A percentile compares a stretch with the other conserved stretches of the same genome.
These are phyloP conservation scores for Emydura subglobosa DNA, from an alignment of 2,113 vertebrate species.

Conservation along the genomic window DNA sequence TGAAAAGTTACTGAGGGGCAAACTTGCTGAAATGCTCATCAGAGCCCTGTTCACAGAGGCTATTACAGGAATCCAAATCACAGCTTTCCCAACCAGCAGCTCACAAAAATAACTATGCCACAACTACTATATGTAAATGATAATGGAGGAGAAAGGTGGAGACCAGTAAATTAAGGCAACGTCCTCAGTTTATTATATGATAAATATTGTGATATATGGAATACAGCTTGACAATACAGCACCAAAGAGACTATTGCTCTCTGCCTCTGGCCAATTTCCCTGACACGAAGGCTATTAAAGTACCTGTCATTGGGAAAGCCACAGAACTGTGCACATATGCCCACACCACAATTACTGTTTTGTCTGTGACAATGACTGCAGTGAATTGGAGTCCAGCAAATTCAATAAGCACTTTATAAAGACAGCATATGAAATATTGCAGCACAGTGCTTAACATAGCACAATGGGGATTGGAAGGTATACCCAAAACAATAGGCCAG, in stretches of 20 bases:
- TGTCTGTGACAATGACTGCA: background rate
- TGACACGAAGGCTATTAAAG: background rate
- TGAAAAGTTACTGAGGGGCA: background rate
- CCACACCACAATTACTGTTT: background rate
- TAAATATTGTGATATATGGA: background rate
- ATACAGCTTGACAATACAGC: rapidly evolving
- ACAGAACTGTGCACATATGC: background rate
- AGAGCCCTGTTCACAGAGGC: background rate
- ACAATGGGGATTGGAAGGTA: background rate
- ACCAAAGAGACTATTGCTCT: background rate
- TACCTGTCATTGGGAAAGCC: too few species aligned
- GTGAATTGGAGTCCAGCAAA: background rate
- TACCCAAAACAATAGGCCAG: background rate
- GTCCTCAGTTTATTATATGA: background rate
- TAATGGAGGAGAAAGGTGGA: background rate
- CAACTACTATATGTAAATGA: background rate
- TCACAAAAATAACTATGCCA: background rate
- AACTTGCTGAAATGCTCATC: background rate
- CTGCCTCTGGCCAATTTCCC: background rate
- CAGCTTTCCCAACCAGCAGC: background rate
- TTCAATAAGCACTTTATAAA: background rate
- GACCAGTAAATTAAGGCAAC: background rate
- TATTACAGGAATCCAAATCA: background rate
- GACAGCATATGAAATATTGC: background rate
- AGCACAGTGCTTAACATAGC: background rate